phyloP scores from a whole-genome alignment of 2,888 invertebrate genomes.

The Nemotelus pantherinus region DNA sequence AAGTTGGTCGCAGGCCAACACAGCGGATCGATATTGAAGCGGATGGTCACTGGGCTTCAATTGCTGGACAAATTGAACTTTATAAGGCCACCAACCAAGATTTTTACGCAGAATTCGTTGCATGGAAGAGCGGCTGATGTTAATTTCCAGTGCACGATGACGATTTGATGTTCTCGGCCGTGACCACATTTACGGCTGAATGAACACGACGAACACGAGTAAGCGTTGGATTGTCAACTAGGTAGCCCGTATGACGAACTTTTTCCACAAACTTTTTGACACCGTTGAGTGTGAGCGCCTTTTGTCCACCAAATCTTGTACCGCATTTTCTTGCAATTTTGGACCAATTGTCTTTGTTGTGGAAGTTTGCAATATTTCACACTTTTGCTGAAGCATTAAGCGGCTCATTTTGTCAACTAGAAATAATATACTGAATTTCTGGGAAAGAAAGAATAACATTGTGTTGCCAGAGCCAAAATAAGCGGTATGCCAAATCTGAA shows the following conservation, averaged over 20 bases:
- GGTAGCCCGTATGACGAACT: neutral
- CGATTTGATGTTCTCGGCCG: neutral
- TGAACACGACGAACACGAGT: neutral
- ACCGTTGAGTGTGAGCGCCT: neutral
- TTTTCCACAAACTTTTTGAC: neutral
- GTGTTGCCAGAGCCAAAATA: too few relatives aligned
- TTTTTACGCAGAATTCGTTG: constrained; percentile 8
- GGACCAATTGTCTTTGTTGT: neutral
- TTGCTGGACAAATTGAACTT: constrained; percentile 6
- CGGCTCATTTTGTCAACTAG: too few relatives aligned
- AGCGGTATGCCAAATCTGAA: too few relatives aligned
- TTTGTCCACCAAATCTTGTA: neutral
- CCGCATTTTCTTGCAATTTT: neutral
- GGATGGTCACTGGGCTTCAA: neutral
- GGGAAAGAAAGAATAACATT: too few relatives aligned
- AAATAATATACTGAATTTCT: too few relatives aligned
- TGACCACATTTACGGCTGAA: neutral
- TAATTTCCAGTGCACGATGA: neutral
- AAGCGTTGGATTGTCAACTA: neutral
- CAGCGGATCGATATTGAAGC: too few relatives aligned
- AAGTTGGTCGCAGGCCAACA: too few relatives aligned
- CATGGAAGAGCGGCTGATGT: neutral
- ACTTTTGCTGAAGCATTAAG: too few relatives aligned
- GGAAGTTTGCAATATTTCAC: neutral
- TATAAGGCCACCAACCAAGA: neutral